Evolutionary conservation across 2,113 vertebrate species (phyloP).

Genomic region (Sinocyclocheilus grahami): DNA sequence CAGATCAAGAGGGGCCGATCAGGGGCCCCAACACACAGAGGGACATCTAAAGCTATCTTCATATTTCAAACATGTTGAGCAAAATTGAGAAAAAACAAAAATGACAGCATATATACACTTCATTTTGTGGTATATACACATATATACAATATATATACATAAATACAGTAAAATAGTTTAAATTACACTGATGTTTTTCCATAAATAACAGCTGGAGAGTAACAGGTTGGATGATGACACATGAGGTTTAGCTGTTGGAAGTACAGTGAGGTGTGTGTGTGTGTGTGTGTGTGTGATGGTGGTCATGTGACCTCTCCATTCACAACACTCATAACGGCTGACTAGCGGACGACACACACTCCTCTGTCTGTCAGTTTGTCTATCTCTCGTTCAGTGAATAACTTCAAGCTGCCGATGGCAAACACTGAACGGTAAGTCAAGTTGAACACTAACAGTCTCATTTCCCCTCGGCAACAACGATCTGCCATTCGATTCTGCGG

Average conservation of each 20-base stretch:
- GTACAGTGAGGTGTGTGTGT: conserved; percentile 75
- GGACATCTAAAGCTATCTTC: conserved; percentile 30
- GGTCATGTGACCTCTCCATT: conserved; percentile 15
- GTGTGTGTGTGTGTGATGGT: neutral
- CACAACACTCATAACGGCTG: conserved; percentile 28
- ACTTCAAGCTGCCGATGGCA: conserved; percentile 57
- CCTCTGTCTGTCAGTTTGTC: neutral
- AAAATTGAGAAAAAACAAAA: conserved; percentile 46
- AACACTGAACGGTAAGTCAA: conserved; percentile 58
- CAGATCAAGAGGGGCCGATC: neutral
- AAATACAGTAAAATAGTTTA: conserved; percentile 99
- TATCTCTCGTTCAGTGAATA: conserved; percentile 24
- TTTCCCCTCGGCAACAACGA: neutral
- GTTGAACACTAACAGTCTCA: neutral
- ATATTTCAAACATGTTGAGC: conserved; percentile 43
- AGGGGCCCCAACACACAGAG: conserved; percentile 18
- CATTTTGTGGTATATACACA: conserved; percentile 76
- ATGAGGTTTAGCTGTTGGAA: conserved; percentile 83
- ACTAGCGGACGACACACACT: conserved; percentile 36
- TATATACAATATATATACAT: conserved; percentile 73
- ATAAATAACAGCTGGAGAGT: conserved; percentile 93
- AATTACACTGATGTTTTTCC: conserved; percentile 89
- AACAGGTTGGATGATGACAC: conserved; percentile 74
- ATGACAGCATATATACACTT: conserved; percentile 79
- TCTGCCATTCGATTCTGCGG: neutral